These are phyloP conservation scores for Scaptomyza hsui DNA, from an alignment of 1,140 invertebrate genomes.

Conservation along the genomic window DNA sequence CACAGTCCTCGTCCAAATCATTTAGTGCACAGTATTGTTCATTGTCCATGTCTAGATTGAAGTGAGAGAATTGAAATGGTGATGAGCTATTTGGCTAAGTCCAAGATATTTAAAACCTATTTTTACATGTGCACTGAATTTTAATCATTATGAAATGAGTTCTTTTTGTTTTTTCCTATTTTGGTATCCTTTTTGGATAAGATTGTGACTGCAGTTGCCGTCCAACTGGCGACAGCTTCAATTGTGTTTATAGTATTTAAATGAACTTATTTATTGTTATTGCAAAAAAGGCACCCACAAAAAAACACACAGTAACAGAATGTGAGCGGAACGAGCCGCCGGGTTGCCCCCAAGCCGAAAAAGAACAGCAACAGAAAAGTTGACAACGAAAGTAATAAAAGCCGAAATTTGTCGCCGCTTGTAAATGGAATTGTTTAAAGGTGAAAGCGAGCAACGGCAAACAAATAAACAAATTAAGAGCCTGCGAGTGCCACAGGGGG, in stretches of 20 bases:
- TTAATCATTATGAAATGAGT: neutral
- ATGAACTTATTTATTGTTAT: constrained; percentile 82
- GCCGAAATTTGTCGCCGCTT: constrained; percentile 78
- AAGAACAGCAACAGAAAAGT: constrained; percentile 45
- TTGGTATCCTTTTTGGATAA: constrained; percentile 13
- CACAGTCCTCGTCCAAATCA: constrained; percentile 27
- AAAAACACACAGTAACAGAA: constrained; percentile 11
- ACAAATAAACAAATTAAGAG: constrained; percentile 81
- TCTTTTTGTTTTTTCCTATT: neutral
- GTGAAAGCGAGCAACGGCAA: constrained; percentile 60
- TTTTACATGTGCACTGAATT: neutral
- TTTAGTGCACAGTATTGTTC: constrained; percentile 15
- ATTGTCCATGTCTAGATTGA: constrained; percentile 25
- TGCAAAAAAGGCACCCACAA: constrained; percentile 22
- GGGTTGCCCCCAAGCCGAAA: constrained; percentile 21
- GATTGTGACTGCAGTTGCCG: constrained; percentile 21
- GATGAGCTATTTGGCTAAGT: no score
- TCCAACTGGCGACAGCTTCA: constrained; percentile 41
- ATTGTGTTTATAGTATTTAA: constrained; percentile 82
- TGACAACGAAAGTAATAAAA: constrained; percentile 78
- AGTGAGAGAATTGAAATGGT: neutral
- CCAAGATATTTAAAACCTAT: no score
- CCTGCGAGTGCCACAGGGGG: constrained; percentile 11
- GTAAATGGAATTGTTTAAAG: constrained; percentile 82
- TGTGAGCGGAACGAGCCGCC: neutral